A percentile compares a stretch with the other conserved stretches of the same genome.
These are phyloP conservation scores for Drosophila saltans DNA, from an alignment of 1,140 invertebrate genomes.

Conservation along the genomic window DNA sequence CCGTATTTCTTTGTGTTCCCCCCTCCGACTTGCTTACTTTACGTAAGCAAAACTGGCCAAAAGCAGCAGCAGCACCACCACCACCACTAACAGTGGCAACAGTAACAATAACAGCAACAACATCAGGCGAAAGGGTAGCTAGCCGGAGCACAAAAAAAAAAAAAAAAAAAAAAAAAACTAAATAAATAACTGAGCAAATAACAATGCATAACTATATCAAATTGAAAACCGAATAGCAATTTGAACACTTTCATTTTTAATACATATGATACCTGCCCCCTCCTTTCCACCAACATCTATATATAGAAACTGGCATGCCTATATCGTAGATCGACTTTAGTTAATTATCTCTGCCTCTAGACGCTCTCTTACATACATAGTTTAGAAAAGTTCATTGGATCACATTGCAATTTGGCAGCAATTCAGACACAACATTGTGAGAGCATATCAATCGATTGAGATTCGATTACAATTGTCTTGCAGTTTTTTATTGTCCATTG, in stretches of 20 bases:
- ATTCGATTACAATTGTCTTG: slow-evolving; percentile 5
- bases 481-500: slow-evolving; percentile 61
- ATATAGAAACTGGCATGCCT: neutral
- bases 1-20: neutral
- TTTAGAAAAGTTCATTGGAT: slow-evolving; percentile 55
- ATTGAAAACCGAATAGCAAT: slow-evolving; percentile 57
- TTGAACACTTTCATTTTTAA: slow-evolving; percentile 64
- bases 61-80: neutral
- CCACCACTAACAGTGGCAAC: no score
- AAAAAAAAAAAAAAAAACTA: slow-evolving; percentile 1
- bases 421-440: slow-evolving; percentile 22
- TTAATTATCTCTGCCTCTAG: neutral
- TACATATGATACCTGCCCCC: neutral
- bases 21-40: slow-evolving; percentile 51
- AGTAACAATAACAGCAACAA: no score
- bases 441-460: neutral
- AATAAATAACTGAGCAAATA: slow-evolving; percentile 23
- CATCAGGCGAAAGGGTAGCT: slow-evolving; percentile 34
- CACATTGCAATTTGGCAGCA: slow-evolving; percentile 64
- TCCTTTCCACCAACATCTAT: neutral
- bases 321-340: neutral
- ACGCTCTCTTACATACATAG: no score
- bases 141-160: slow-evolving; percentile 32
- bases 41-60: slow-evolving; percentile 31
- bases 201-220: slow-evolving; percentile 68